phyloP scores from a whole-genome alignment of 2,113 vertebrate genomes.

The Pseudolaguvia tuberculata region DNA sequence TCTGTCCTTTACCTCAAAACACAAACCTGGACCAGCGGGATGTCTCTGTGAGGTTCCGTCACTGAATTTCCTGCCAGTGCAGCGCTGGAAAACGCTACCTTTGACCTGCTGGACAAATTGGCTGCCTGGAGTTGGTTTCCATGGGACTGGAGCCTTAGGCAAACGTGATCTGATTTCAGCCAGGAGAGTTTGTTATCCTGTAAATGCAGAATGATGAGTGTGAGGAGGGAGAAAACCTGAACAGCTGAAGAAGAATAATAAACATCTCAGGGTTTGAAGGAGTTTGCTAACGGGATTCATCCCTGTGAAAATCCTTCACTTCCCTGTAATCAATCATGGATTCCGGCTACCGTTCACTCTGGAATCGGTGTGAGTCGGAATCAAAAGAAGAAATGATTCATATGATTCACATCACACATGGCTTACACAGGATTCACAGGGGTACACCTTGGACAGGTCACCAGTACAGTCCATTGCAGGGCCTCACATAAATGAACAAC shows the following conservation, averaged over 20 bases:
- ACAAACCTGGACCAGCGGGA: constrained; percentile 25
- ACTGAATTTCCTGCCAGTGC: background rate
- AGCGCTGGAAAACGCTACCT: constrained; percentile 1
- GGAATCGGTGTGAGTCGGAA: background rate
- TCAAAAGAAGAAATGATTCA: background rate
- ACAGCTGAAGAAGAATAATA: constrained; percentile 28
- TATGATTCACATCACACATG: no score
- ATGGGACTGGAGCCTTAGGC: constrained; percentile 37
- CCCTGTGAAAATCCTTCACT: constrained; percentile 39
- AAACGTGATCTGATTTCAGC: background rate
- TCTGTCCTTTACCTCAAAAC: constrained; percentile 44
- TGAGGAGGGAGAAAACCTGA: constrained; percentile 32
- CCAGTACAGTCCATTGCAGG: no score
- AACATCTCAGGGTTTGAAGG: constrained; percentile 36
- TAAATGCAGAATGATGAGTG: constrained; percentile 28
- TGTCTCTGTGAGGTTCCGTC: background rate
- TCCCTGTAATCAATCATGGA: constrained; percentile 30
- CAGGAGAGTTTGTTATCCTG: constrained; percentile 40
- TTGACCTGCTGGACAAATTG: constrained; percentile 36
- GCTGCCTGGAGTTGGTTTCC: constrained; percentile 32
- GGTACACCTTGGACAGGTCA: no score
- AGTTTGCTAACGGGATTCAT: constrained; percentile 30
- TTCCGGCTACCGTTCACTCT: constrained; percentile 5
- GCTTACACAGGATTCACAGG: no score
- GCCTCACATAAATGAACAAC: no score